Evolutionary conservation across 2,113 vertebrate species (phyloP), one percentile per base, ranked within the genome.

Genomic region (Hyperoodon ampullatus): DNA sequence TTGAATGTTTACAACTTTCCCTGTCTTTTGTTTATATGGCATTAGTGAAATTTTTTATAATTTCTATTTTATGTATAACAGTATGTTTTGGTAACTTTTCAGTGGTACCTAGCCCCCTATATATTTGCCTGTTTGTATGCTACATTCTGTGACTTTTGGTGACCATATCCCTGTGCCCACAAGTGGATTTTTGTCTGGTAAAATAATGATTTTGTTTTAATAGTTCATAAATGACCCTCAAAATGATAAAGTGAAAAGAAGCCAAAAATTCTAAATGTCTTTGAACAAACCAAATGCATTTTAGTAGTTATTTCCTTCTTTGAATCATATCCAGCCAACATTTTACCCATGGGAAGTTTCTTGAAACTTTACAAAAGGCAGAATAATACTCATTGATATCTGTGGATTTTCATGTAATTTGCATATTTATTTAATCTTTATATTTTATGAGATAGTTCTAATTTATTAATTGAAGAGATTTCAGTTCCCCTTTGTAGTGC

Each of bases 201-300:
- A 96, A 91, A 47, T 39, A 78, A 35, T 72, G 39, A 39, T 80
- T 97, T 84, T 92, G n/a, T 28, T 83, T 88, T 50, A 83, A 47
- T 78, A 82, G 21, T 70, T 8, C 6, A 68, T 24, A 66, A 71
- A 58, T 53, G 14, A 82, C 82, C 10, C 21, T 78, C 28, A 93
- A 80, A 89, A 61, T 85, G 23, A 61, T 47, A 78, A 33, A 91
- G 5, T 44, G 21, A 83, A 77, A 91, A 50, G 35, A 89, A 91
- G 39, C 3, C 30, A 60, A 71, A 93, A 72, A 68, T 90, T 77
- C 15, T 77, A 47, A 44, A 77, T 70, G 10, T 90, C 14, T 80
- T 93, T 93, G 39, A 81, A 80, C 23, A 81, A 88, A 81, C 8
- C 14, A 92, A 90, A 42, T 87, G 24, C 5, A 3, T 18, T 84